Conservation (phyloP, 2,797 vertebrate genomes). For the Carduelis carduelis region DNA sequence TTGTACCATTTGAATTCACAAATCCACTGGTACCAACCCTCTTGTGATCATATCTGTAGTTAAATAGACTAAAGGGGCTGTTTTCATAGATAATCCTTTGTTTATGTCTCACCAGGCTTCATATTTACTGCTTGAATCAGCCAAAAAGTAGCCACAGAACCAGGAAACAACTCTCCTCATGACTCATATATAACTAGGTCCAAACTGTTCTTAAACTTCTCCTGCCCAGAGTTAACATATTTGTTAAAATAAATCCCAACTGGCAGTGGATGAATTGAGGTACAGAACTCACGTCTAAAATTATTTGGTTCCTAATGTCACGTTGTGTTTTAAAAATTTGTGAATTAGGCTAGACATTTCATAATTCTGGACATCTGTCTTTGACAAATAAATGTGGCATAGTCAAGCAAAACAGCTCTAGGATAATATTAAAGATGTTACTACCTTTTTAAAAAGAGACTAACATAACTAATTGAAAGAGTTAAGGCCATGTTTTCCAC, state of each 20-base stretch:
- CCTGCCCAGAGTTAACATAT: not conserved
- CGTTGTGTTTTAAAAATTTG: not conserved
- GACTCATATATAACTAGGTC: not conserved
- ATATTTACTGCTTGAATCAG: not conserved
- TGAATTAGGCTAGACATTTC: not conserved
- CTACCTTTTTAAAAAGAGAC: not conserved
- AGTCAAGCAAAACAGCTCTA: not conserved
- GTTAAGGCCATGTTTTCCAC: not conserved
- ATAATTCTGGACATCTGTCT: not conserved
- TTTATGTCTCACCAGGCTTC: not conserved
- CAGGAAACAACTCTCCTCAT: not conserved
- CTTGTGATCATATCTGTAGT: not conserved
- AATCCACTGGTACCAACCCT: not conserved
- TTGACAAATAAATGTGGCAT: slow-evolving; percentile 1
- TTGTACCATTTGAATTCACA: not conserved
- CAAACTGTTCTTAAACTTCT: not conserved
- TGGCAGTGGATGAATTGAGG: not conserved
- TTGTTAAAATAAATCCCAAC: slow-evolving; percentile 13
- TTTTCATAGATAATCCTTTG: not conserved
- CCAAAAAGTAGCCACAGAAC: not conserved
- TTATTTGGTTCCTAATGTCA: not conserved
- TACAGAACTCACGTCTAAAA: not conserved
- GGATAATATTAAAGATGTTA: not conserved
- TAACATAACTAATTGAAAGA: not conserved
- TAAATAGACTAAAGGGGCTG: not conserved